Evolutionary conservation across 92 coral and sea anemone genomes (phyloP).

Genomic region (Palythoa heliodiscus): DNA sequence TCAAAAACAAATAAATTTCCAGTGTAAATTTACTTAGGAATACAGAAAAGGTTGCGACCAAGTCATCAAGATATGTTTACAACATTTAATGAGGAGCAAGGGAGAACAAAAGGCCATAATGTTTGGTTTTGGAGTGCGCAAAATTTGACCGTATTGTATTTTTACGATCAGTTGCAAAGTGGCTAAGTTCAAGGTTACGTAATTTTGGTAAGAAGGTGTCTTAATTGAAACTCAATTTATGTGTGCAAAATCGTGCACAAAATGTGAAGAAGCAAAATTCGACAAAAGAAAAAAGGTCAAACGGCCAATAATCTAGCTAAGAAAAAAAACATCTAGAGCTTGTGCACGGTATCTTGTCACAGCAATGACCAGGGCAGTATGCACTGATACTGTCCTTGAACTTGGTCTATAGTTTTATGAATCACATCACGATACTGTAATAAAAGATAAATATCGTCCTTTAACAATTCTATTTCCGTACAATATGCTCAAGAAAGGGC

Average conservation of each 20-base stretch:
- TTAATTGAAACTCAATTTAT: neutral
- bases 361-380: neutral
- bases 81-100: neutral
- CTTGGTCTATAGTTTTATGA: neutral
- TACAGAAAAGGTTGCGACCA: neutral
- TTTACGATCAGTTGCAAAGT: neutral
- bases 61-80: neutral
- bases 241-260: neutral
- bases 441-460: neutral
- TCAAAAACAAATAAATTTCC: conserved; percentile 17
- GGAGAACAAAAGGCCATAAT: neutral
- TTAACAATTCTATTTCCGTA: neutral
- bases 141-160: neutral
- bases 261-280: neutral
- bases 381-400: conserved; percentile 8
- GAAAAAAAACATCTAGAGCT: neutral
- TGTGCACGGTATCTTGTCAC: neutral
- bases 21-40: neutral
- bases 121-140: neutral
- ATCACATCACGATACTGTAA: neutral
- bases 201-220: neutral
- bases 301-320: neutral
- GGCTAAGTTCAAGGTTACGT: neutral
- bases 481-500: neutral
- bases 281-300: neutral